Evolutionary conservation across 1,140 invertebrate genomes (phyloP), one percentile per base, ranked within the genome.

Genomic region (Ylistrum balloti): DNA sequence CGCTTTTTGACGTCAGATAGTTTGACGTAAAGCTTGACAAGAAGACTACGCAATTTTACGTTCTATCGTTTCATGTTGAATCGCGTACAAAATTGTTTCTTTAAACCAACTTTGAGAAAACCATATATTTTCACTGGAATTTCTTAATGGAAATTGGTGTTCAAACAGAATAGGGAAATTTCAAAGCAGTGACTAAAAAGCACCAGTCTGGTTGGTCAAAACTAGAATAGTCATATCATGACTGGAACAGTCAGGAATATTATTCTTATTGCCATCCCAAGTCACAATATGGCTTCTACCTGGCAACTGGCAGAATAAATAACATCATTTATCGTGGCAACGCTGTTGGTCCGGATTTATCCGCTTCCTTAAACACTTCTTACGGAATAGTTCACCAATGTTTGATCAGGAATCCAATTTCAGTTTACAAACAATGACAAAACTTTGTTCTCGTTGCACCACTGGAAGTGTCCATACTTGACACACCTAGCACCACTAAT

Each of bases 401-500:
- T 74, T 74, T 74, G 56, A 74, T 74, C 56, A 74, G 22, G 56
- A 28, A 28, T 74, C 56, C n/a, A 74, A 74, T 74, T 28, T 17
- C 56, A 28, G 17, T 74, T 74, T n/a, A 74, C n/a, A 74, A 22
- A 74, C 56, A 74, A 74, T 74, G 56, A 28, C 56, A 5, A 74
- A 28, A 74, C 5, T 28, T n/a, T 74, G 56, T 74, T n/a, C 22
- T 74, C n/a, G 22, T n/a, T 74, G 56, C 56, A 74, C n/a, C 15
- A 74, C n/a, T n/a, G 22, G 56, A 74, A 74, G 13, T 74, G 22
- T 74, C 56, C 56, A 74, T n/a, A n/a, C 56, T 74, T 28, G 56
- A n/a, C 56, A 74, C 56, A 11, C 56, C 56, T 74, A n/a, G n/a
- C n/a, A 28, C n/a, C 56, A 74, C n/a, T 74, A 74, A 74, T 74